A percentile compares a stretch with the other conserved stretches of the same genome.
phyloP scores from a whole-genome alignment of 2,888 invertebrate genomes.

The Cataglyphis altisquamis region DNA sequence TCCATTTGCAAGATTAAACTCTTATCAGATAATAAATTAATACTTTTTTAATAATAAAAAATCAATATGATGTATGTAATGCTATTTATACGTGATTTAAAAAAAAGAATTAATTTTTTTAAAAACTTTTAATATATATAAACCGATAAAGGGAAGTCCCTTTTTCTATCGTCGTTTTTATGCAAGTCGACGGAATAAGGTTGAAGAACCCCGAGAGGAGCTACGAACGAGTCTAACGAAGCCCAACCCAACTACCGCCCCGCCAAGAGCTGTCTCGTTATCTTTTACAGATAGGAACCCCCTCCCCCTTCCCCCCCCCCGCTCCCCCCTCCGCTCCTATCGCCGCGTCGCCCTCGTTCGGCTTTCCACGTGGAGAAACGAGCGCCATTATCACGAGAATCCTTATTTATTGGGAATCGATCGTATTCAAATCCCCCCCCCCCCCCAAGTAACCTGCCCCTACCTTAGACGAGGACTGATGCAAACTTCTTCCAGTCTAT shows the following conservation, averaged over 20 bases:
- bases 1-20: background rate
- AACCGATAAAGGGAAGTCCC: constrained; percentile 17
- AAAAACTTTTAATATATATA: constrained; percentile 31
- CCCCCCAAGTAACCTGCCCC: constrained; percentile 42
- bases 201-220: constrained; percentile 66
- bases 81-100: constrained; percentile 18
- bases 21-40: background rate
- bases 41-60: background rate
- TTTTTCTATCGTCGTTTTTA: constrained; percentile 49
- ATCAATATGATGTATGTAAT: constrained; percentile 58
- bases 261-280: constrained; percentile 81
- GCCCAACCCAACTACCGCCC: constrained; percentile 73
- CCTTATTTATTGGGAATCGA: constrained; percentile 83
- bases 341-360: constrained; percentile 64
- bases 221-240: constrained; percentile 73
- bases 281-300: constrained; percentile 79
- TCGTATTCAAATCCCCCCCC: constrained; percentile 80
- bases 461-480: constrained; percentile 59
- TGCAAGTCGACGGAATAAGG: constrained; percentile 62
- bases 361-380: constrained; percentile 71
- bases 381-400: constrained; percentile 81
- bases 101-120: constrained; percentile 12
- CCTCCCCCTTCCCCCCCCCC: constrained; percentile 65
- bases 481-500: constrained; percentile 59
- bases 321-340: constrained; percentile 61